Conservation (phyloP, 2,113 vertebrate genomes). For the Pterocles burchelli region DNA sequence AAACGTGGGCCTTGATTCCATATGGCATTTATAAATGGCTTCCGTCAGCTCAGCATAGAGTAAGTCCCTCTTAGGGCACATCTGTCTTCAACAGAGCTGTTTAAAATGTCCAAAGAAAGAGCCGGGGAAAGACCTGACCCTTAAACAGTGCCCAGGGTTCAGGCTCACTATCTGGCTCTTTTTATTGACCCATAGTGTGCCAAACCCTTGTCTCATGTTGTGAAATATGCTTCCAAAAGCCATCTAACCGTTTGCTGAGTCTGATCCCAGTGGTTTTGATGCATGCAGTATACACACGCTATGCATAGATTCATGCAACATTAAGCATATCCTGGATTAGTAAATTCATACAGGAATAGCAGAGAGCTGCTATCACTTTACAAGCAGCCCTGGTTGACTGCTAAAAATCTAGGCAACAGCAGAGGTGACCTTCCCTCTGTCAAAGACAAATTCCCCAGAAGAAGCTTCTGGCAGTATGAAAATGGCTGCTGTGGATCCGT, state of each 20-base stretch:
- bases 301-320: not conserved
- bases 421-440: not conserved
- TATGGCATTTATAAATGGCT: not conserved
- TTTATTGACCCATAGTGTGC: not conserved
- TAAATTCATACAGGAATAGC: accelerated
- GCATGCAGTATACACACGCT: not conserved
- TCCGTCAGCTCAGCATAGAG: not conserved
- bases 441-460: not conserved
- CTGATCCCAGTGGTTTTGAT: not conserved
- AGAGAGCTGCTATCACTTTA: not conserved
- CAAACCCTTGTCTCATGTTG: not conserved
- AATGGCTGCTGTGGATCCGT: not conserved
- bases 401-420: not conserved
- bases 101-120: not conserved
- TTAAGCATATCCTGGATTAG: accelerated
- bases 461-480: not conserved
- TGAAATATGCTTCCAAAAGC: not conserved
- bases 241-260: not conserved
- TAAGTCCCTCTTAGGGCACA: not conserved
- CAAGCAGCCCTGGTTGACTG: not conserved
- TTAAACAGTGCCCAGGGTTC: not conserved
- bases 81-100: not conserved
- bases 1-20: not conserved
- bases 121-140: not conserved
- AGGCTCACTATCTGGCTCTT: not conserved